Conservation (phyloP, 1,140 invertebrate genomes). For the Panagrolaimus sp. region DNA sequence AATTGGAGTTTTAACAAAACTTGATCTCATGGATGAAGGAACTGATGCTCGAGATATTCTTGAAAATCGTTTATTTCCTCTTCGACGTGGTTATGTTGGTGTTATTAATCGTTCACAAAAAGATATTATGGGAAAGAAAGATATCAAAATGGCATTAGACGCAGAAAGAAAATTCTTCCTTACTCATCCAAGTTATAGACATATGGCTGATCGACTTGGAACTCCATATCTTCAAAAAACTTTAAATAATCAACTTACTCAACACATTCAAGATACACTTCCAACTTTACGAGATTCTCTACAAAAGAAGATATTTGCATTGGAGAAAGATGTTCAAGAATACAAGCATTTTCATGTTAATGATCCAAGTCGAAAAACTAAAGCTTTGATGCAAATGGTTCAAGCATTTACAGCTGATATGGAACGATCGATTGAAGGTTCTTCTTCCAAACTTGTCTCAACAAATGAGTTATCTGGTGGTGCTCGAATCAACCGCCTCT, state of each 20-base stretch:
- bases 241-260: slow-evolving; percentile 96
- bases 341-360: slow-evolving; percentile 97
- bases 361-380: slow-evolving; percentile 96
- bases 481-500: slow-evolving; percentile 96
- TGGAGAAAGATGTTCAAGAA: slow-evolving; percentile 98
- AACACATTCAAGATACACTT: slow-evolving; percentile 95
- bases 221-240: slow-evolving; percentile 93
- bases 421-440: slow-evolving; percentile 92
- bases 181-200: slow-evolving; percentile 65
- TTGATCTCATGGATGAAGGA: slow-evolving; percentile 99
- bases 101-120: slow-evolving; percentile 98
- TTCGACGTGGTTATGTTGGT: slow-evolving; percentile 91
- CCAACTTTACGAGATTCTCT: slow-evolving; percentile 88
- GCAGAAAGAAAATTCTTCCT: slow-evolving; percentile 97
- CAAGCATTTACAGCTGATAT: slow-evolving; percentile 95
- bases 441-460: slow-evolving; percentile 82
- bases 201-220: slow-evolving; percentile 91
- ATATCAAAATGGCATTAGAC: slow-evolving; percentile 85
- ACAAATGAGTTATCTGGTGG: slow-evolving; percentile 95
- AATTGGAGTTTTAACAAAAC: slow-evolving; percentile 97
- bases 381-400: slow-evolving; percentile 99
- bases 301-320: slow-evolving; percentile 85
- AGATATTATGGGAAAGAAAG: slow-evolving; percentile 92
- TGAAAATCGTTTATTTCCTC: slow-evolving; percentile 89
- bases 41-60: slow-evolving; percentile 95